Conservation (phyloP, 2,888 invertebrate species). For the Acholoe squamosa region DNA sequence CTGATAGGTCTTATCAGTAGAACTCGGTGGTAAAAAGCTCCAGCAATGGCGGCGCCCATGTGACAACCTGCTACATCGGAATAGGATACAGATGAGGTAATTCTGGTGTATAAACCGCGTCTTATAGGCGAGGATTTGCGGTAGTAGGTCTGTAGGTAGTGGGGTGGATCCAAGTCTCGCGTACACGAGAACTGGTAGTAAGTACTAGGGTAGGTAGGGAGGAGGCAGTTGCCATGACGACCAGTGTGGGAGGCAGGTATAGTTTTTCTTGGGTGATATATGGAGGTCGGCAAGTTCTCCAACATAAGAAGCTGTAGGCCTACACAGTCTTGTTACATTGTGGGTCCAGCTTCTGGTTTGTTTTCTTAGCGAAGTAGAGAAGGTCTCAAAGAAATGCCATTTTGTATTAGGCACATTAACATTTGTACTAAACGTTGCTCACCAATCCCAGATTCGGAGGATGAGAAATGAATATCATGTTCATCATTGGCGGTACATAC, state of each 20-base stretch:
- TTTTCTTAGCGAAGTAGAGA: neutral
- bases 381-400: neutral
- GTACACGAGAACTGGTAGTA: neutral
- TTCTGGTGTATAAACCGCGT: too few species aligned
- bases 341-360: neutral
- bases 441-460: too few species aligned
- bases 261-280: conserved; percentile 8
- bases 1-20: too few species aligned
- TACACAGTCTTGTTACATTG: neutral
- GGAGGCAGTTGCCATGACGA: neutral
- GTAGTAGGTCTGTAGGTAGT: neutral
- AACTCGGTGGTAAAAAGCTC: too few species aligned
- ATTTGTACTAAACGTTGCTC: too few species aligned
- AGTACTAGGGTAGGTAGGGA: too few species aligned
- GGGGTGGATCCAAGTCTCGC: neutral
- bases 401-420: neutral
- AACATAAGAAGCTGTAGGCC: neutral
- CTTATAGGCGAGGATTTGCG: neutral
- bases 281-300: neutral
- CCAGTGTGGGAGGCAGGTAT: neutral
- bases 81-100: too few species aligned
- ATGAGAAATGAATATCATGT: too few species aligned
- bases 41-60: neutral
- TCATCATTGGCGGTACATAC: too few species aligned
- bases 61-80: too few species aligned